These are phyloP conservation scores for Podarcis raffonei DNA, from an alignment of 2,113 vertebrate species.

Conservation along the genomic window DNA sequence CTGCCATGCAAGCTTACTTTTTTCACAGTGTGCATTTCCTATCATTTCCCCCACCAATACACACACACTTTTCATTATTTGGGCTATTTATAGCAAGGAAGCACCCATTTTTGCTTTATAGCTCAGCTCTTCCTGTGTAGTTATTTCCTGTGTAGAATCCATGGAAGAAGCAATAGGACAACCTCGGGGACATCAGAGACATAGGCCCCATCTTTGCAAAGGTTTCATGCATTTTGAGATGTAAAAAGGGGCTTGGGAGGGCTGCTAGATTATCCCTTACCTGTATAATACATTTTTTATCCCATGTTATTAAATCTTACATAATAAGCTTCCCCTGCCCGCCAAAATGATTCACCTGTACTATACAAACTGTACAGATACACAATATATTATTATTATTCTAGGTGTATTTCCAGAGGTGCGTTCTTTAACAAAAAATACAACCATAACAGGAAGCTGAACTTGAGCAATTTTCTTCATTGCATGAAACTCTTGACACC, in stretches of 20 bases:
- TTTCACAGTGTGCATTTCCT: background rate
- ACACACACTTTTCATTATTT: background rate
- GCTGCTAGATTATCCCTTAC: background rate
- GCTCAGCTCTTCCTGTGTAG: accelerated
- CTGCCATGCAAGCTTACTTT: background rate
- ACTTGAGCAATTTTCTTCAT: background rate
- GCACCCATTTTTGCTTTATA: background rate
- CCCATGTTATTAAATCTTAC: too few species aligned
- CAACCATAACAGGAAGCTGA: background rate
- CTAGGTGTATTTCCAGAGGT: background rate
- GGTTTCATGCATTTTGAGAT: background rate
- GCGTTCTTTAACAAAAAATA: background rate
- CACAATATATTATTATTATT: background rate
- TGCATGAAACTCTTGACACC: background rate
- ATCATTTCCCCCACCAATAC: background rate
- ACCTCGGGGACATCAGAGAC: background rate
- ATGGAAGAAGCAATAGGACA: background rate
- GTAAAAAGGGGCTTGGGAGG: background rate
- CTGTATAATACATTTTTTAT: too few species aligned
- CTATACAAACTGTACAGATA: background rate
- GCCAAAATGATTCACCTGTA: background rate
- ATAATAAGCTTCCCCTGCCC: background rate
- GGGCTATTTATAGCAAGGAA: background rate
- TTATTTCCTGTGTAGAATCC: background rate
- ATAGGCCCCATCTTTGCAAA: background rate